Evolutionary conservation across 1,140 invertebrate species (phyloP), one percentile per base, ranked within the genome.

Genomic region (Drosophila erecta): DNA sequence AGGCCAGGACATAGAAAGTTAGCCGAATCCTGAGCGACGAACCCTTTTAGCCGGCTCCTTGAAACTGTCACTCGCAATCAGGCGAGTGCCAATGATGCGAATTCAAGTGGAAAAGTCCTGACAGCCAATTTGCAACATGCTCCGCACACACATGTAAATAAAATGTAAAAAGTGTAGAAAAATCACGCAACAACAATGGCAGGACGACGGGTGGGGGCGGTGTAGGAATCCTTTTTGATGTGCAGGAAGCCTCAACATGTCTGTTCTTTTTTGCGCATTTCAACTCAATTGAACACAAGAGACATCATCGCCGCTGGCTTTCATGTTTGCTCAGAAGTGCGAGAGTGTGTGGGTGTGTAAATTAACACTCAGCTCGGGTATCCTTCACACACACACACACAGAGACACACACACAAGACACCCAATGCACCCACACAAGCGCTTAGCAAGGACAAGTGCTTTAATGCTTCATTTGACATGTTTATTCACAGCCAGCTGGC

Each of bases 381-480:
- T 58, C 56, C 41, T 47, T 27, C 20, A 20, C 58, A 65, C 72
- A 15, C 62, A 46, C 49, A 54, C 6, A 35, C 15, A 22, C 47
- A 24, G 41, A 44, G 30, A 57, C 59, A 73, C n/a, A 6, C 30
- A 30, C 30, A 30, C n/a, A 17, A 17, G 40, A 41, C 40, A 15
- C n/a, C n/a, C 40, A 44, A 44, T 20, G n/a, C 24, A 38, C 51
- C 20, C 51, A 43, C 37, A 37, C 40, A 40, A 33, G 30, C 27
- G 54, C 59, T 74, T 38, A 57, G 46, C 66, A 85, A 85, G 77
- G 73, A 85, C 81, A 85, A 85, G 81, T 85, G 81, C 81, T 85
- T 85, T 85, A 79, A 85, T 85, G 81, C 81, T 85, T 85, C 81
- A 85, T 86, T 85, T 85, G 81, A 64, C 81, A 74, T 85, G 81